Evolutionary conservation across 2,888 invertebrate species (phyloP), one percentile per base, ranked within the genome.

Genomic region (Chloroclysta siterata): DNA sequence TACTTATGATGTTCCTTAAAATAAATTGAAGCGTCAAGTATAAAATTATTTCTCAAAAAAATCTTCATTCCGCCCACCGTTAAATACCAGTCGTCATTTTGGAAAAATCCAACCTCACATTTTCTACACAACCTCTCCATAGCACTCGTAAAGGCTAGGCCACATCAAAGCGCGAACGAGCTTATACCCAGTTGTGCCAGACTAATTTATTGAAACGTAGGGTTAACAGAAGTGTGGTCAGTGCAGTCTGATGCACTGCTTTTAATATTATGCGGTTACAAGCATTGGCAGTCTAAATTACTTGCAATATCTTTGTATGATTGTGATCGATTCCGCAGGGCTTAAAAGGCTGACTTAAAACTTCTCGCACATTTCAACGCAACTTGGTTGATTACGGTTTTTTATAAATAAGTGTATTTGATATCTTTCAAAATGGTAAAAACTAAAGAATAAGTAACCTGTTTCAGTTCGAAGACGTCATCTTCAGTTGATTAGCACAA

Each of bases 401-500:
- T n/a, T n/a, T n/a, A n/a, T n/a, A n/a, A n/a, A n/a, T n/a, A n/a
- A n/a, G n/a, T n/a, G n/a, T n/a, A n/a, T n/a, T n/a, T n/a, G n/a
- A n/a, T n/a, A n/a, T n/a, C n/a, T n/a, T n/a, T n/a, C n/a, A n/a
- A n/a, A n/a, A n/a, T n/a, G n/a, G n/a, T n/a, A 33, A 6, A 33
- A 33, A 33, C 33, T 33, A 1, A 5, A 33, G 33, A 33, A 33
- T 33, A 7, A 6, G 46, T 67, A 71, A 66, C 71, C 64, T 68
- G 66, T 65, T 69, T 52, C 51, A 63, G 66, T 62, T 55, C 57
- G 54, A 17, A 56, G 62, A 54, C 48, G 63, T 51, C 63, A 68
- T 63, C 63, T 71, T 61, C 64, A 66, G 64, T 71, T 69, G 69
- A 71, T 71, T 71, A 69, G 63, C 41, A 65, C 59, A 65, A 65